These are phyloP conservation scores for Bacillus rossius DNA, from an alignment of 1,140 invertebrate species.

Conservation along the genomic window DNA sequence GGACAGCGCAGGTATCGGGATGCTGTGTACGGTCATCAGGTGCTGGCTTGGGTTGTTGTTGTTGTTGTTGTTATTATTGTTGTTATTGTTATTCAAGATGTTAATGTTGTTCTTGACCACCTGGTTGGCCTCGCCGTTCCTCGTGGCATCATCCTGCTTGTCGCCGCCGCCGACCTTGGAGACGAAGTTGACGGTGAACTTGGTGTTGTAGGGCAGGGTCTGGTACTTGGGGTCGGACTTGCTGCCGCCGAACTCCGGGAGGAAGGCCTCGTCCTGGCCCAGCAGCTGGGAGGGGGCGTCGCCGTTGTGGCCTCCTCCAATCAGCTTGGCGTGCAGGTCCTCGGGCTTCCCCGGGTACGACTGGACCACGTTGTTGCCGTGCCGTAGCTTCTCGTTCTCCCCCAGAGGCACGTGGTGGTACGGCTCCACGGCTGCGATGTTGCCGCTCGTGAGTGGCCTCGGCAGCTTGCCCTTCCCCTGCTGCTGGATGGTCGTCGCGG, in stretches of 20 bases:
- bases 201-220: constrained; percentile 84
- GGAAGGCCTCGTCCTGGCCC: constrained; percentile 24
- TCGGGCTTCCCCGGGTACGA: constrained; percentile 19
- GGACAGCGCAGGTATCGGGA: constrained; percentile 45
- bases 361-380: not conserved
- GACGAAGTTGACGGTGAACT: constrained; percentile 60
- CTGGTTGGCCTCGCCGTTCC: constrained; percentile 5
- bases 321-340: constrained; percentile 30
- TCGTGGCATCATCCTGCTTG: not conserved
- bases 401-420: constrained; percentile 75
- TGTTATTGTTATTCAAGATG: constrained; percentile 23
- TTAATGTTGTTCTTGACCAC: constrained; percentile 30
- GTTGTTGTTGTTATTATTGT: constrained; percentile 28
- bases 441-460: constrained; percentile 49
- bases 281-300: not conserved
- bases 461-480: constrained; percentile 4
- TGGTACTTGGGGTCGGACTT: constrained; percentile 93
- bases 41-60: constrained; percentile 20
- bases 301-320: not conserved
- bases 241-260: constrained; percentile 50
- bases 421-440: constrained; percentile 85
- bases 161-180: constrained; percentile 19
- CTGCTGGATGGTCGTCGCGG: constrained; percentile 24
- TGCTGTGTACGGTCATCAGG: constrained; percentile 58
- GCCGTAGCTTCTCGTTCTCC: constrained; percentile 6